A percentile compares a stretch with the other conserved stretches of the same genome.
These are phyloP conservation scores for Caenorhabditis becei DNA, from an alignment of 2,888 invertebrate species.

Conservation along the genomic window DNA sequence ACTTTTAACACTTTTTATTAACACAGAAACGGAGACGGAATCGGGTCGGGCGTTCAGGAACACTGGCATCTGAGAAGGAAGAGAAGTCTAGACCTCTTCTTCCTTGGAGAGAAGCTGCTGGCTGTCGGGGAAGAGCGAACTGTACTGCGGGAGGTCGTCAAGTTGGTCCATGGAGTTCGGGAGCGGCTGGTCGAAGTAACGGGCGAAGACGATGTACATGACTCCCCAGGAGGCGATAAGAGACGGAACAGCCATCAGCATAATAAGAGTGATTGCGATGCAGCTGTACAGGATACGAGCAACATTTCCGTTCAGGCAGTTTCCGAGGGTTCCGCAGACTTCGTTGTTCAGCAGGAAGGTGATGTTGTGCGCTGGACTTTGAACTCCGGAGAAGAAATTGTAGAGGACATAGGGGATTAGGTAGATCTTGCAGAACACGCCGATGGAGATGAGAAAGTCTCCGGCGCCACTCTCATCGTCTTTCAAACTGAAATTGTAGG, in stretches of 20 bases:
- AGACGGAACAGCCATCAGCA: constrained; percentile 44
- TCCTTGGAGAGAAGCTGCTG: constrained; percentile 31
- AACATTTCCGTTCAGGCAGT: constrained; percentile 49
- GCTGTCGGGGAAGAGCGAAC: constrained; percentile 33
- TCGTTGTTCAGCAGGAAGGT: constrained; percentile 37
- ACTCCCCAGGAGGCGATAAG: constrained; percentile 39
- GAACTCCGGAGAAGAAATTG: constrained; percentile 46
- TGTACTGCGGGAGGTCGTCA: constrained; percentile 46
- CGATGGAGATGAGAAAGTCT: constrained; percentile 50
- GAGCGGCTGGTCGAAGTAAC: constrained; percentile 37
- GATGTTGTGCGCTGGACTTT: constrained; percentile 49
- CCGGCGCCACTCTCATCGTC: constrained; percentile 46
- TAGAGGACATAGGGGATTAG: constrained; percentile 50
- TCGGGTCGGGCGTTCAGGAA: not conserved
- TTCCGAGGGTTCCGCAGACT: constrained; percentile 49
- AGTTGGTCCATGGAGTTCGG: constrained; percentile 21
- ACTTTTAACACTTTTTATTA: constrained; percentile 4
- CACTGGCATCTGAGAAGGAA: not conserved
- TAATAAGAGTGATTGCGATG: constrained; percentile 44
- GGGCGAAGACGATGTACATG: constrained; percentile 51
- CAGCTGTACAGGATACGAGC: constrained; percentile 53
- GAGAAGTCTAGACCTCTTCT: constrained; percentile 14
- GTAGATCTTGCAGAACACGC: constrained; percentile 55
- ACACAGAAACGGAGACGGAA: not conserved
- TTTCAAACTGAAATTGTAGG: constrained; percentile 34